Evolutionary conservation across 2,113 vertebrate species (phyloP).

Genomic region (Coptodon rendalli): DNA sequence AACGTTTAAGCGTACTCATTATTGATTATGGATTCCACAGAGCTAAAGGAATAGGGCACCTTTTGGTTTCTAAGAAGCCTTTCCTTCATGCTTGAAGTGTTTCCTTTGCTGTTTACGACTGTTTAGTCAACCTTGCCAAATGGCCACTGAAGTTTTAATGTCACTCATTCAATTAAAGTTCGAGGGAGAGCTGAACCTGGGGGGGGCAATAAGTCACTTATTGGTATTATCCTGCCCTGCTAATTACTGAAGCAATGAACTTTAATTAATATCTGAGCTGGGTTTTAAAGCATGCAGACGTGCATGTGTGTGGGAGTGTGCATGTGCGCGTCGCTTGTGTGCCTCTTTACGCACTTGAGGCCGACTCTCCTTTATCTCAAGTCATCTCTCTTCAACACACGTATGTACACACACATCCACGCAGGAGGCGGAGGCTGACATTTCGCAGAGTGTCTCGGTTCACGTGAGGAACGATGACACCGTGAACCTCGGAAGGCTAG

Average conservation of each 20-base stretch:
- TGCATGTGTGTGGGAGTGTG: not conserved
- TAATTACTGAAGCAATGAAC: conserved; percentile 74
- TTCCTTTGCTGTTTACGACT: conserved; percentile 59
- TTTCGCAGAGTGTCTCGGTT: conserved; percentile 53
- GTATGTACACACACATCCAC: not conserved
- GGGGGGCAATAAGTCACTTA: conserved; percentile 68
- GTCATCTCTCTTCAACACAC: conserved; percentile 47
- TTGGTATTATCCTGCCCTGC: conserved; percentile 68
- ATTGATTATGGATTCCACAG: not conserved
- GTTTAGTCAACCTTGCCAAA: conserved; percentile 69
- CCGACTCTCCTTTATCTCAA: conserved; percentile 43
- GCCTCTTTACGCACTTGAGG: conserved; percentile 13
- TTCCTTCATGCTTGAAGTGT: conserved; percentile 14
- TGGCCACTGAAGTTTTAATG: conserved; percentile 70
- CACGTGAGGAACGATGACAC: conserved; percentile 48
- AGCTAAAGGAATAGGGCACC: conserved; percentile 12
- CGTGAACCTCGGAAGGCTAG: conserved; percentile 35
- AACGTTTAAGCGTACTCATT: not conserved
- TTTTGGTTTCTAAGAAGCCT: not conserved
- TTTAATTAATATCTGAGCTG: conserved; percentile 68
- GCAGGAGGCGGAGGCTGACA: conserved; percentile 45
- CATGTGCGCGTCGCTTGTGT: not conserved
- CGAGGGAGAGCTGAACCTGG: conserved; percentile 49
- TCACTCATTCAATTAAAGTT: conserved; percentile 72
- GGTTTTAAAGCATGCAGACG: conserved; percentile 35